Conservation (phyloP, 2,113 vertebrate genomes). For the Gnathonemus echidnorhynchus region DNA sequence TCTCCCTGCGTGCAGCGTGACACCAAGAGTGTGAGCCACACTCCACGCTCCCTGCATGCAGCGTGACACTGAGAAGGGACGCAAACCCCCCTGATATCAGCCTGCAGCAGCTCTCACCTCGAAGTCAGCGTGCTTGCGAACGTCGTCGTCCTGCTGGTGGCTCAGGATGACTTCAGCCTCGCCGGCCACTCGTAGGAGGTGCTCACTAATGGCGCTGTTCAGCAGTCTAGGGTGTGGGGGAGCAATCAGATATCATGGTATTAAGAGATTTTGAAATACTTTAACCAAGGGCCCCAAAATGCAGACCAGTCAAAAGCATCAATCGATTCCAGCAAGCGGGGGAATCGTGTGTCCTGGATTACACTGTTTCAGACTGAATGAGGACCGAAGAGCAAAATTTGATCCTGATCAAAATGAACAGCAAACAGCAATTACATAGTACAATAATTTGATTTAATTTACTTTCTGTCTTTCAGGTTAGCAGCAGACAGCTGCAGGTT, state of each 20-base stretch:
- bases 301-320: not conserved
- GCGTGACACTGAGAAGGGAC: not conserved
- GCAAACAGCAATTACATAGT: not conserved
- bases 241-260: slow-evolving; percentile 1
- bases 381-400: not conserved
- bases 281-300: not conserved
- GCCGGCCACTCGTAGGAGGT: slow-evolving; percentile 91
- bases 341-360: not conserved
- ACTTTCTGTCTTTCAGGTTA: too few relatives aligned
- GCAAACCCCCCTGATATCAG: not conserved
- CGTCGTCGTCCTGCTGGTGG: slow-evolving; percentile 89
- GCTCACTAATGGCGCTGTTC: slow-evolving; percentile 97
- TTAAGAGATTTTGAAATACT: not conserved
- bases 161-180: slow-evolving; percentile 97
- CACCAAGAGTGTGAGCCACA: too few relatives aligned
- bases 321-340: not conserved
- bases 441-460: not conserved
- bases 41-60: not conserved
- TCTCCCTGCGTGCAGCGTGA: not conserved
- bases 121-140: slow-evolving; percentile 94
- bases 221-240: slow-evolving; percentile 65
- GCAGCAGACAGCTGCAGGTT: too few relatives aligned
- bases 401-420: not conserved
- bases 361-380: not conserved
- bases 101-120: slow-evolving; percentile 66